Base-by-base conservation (phyloP, 2,888 invertebrate species). In the Leptarthrus brevirostris region DNA sequence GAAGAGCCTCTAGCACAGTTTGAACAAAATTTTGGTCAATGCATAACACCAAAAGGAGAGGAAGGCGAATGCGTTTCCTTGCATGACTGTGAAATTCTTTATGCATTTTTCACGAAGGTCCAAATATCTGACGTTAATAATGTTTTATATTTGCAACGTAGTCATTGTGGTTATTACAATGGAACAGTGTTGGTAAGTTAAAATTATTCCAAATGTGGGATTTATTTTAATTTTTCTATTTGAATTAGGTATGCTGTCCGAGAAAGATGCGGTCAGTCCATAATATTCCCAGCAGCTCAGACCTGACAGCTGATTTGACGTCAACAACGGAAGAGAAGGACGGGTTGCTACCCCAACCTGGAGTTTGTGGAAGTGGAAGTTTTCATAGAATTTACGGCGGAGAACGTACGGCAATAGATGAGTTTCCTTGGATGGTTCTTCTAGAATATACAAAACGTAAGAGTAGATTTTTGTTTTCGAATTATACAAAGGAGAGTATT, bases 91-190 rank as follows among this genome's bases (percentile, higher is more conserved):
- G 6, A 24, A 4, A 3, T 14, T 20, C 24, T 75, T 2, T 56
- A 24, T 34, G 24, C 36, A 1, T 82, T 87, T 70, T 80, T 89
- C 40, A 83, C 84, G 73, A 76, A 80, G 1, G 82, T 85, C 1
- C 86, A 85, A 1, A 81, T 86, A 6, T 78, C 82, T 0, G 75
- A 81, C 0, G 22, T 36, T 18, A 79, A 83, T 3, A 83, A 87
- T 24, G 83, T 86, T 0, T 80, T 82, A n/a, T 88, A 88, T 77
- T 83, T 94, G 53, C 86, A 89, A 75, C 85, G 86, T 49, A 88
- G 92, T 5, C 90, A 91, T 77, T 93, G 94, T 79, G 92, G 93
- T 0, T 90, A 89, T 78, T 84, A 87, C 3, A 87, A 88, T 0
- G 79, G 80, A 66, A 79, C 86, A 5, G 91, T 92, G 1, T 87